phyloP scores from a whole-genome alignment of 2,797 vertebrate genomes.

The Sebastes trivittatus region DNA sequence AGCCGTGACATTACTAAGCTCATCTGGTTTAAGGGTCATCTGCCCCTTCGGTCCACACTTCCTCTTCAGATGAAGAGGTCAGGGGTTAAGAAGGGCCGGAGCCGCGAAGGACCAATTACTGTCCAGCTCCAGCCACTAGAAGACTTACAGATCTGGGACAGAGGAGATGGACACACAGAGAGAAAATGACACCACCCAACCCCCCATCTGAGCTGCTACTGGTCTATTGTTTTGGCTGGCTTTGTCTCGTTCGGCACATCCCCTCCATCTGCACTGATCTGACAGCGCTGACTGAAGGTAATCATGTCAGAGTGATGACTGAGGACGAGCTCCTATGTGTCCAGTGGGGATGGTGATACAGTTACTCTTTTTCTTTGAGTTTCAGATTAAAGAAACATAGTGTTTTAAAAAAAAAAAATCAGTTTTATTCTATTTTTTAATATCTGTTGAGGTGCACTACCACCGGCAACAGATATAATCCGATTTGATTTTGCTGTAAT shows the following conservation, averaged over 20 bases:
- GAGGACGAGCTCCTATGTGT: conserved; percentile 22
- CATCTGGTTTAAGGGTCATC: conserved; percentile 59
- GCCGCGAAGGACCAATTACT: conserved; percentile 77
- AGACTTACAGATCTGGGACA: conserved; percentile 49
- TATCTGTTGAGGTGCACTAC: neutral
- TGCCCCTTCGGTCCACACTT: conserved; percentile 48
- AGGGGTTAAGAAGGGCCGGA: conserved; percentile 72
- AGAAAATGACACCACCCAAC: conserved; percentile 67
- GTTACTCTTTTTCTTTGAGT: neutral
- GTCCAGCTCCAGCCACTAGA: conserved; percentile 49
- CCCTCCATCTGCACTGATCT: conserved; percentile 64
- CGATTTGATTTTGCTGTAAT: neutral
- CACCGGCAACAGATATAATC: neutral
- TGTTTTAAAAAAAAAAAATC: neutral
- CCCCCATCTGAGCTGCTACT: conserved; percentile 49
- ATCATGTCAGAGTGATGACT: conserved; percentile 23
- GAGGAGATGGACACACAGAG: conserved; percentile 55
- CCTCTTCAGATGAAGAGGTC: conserved; percentile 69
- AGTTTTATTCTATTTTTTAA: neutral
- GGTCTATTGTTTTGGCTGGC: conserved; percentile 65
- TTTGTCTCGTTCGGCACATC: conserved; percentile 63
- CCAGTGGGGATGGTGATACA: neutral
- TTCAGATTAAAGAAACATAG: neutral
- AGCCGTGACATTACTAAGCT: conserved; percentile 59
- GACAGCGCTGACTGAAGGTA: conserved; percentile 35